A percentile compares a stretch with the other conserved stretches of the same genome.
phyloP scores from a whole-genome alignment of 1,140 invertebrate species.

The Adoxophyes honmai region DNA sequence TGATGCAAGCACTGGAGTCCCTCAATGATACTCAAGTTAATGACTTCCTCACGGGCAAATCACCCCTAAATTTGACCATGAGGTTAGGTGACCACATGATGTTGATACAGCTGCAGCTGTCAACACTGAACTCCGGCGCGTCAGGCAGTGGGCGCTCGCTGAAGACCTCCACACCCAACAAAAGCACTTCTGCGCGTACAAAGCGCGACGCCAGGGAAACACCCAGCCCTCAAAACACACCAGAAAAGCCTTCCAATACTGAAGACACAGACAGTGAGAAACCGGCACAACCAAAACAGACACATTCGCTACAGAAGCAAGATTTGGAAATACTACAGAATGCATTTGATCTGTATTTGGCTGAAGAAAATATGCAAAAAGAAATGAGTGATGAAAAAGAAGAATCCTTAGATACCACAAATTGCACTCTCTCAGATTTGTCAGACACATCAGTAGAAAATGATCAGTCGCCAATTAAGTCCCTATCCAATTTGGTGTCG shows the following conservation, averaged over 20 bases:
- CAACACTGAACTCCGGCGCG: constrained; percentile 82
- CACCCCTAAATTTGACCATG: constrained; percentile 95
- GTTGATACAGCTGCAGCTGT: constrained; percentile 95
- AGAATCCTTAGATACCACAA: constrained; percentile 47
- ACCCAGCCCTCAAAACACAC: constrained; percentile 46
- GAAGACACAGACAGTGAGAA: constrained; percentile 42
- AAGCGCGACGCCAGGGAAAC: constrained; percentile 52
- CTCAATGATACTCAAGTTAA: constrained; percentile 96
- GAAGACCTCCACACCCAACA: constrained; percentile 54
- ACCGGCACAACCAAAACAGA: constrained; percentile 36
- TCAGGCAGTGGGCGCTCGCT: constrained; percentile 49
- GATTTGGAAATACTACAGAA: constrained; percentile 78
- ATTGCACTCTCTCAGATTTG: constrained; percentile 54
- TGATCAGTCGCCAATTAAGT: constrained; percentile 80
- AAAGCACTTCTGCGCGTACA: constrained; percentile 39
- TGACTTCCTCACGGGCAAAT: constrained; percentile 95
- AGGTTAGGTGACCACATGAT: constrained; percentile 97
- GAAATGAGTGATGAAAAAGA: constrained; percentile 45
- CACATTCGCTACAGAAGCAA: constrained; percentile 67
- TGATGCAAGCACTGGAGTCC: constrained; percentile 96
- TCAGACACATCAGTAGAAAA: constrained; percentile 54
- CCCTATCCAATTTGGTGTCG: constrained; percentile 79
- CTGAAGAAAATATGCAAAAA: constrained; percentile 65
- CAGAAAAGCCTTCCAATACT: constrained; percentile 36
- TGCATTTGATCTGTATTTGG: constrained; percentile 73